Evolutionary conservation across 2,797 vertebrate genomes (phyloP), one percentile per base, ranked within the genome.

Genomic region (Hoplostethus mediterraneus): DNA sequence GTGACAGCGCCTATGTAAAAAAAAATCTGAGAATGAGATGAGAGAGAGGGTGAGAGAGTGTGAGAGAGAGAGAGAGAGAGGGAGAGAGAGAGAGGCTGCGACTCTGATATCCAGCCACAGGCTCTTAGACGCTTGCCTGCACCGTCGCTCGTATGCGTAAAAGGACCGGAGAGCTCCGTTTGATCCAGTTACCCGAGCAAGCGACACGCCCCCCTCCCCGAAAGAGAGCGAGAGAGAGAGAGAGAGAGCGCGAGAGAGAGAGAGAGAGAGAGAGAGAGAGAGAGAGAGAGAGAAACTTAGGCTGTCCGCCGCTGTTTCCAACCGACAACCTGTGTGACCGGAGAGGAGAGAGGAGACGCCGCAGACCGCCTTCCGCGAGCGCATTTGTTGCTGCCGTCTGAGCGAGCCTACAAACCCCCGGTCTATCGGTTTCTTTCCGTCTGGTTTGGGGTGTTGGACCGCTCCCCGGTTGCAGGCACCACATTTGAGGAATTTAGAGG

Each of bases 371-470:
- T 33, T 57, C 30, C 21, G 21, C 21, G 28, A 49, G 80, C 60
- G 62, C 82, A 75, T 77, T 84, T 77, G 78, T 79, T 79, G 73
- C 68, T 72, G 67, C 65, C 63, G 56, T 63, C 42, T 36, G 21
- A 17, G 54, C 51, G 28, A 52, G 56, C 55, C 61, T 40, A 14
- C 31, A 44, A 60, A 53, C 56, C 31, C 31, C 55, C 4, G 49
- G 57, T n/a, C 0, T 70, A 12, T 17, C 71, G 17, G 8, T 25
- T 48, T 51, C 40, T 28, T 10, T 21, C 3, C 13, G 4, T 42
- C 11, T 40, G 16, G 25, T 59, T 25, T 60, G 30, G 61, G 77
- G 52, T 63, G 63, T 59, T 21, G 21, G 69, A 63, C 47, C 58
- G 31, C 56, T 63, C 52, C 21, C 58, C 51, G 55, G 51, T 76